Conservation (phyloP, 1,140 invertebrate genomes). For the Tetraneura akinire region DNA sequence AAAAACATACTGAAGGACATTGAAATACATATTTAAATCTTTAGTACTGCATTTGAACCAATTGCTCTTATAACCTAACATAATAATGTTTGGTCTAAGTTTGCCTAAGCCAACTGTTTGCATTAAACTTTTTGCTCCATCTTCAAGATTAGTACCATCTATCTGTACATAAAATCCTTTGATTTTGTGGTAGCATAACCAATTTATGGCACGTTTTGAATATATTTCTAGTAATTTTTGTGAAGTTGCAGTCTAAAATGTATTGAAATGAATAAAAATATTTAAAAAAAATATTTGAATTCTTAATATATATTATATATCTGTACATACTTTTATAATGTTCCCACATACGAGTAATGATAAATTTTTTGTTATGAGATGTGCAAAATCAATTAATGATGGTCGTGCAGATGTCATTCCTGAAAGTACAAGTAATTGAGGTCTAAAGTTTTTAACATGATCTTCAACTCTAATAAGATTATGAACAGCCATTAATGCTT, state of each 20-base stretch:
- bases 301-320: not conserved
- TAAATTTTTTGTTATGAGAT: slow-evolving; percentile 90
- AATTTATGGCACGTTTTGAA: slow-evolving; percentile 39
- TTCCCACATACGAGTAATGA: slow-evolving; percentile 90
- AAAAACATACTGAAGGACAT: slow-evolving; percentile 83
- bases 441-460: slow-evolving; percentile 96
- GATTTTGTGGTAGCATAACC: slow-evolving; percentile 67
- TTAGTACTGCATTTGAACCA: slow-evolving; percentile 77
- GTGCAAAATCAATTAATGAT: slow-evolving; percentile 85
- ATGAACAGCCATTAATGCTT: slow-evolving; percentile 80
- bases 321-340: slow-evolving; percentile 70
- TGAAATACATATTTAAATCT: slow-evolving; percentile 85
- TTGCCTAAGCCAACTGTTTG: slow-evolving; percentile 88
- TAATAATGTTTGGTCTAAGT: slow-evolving; percentile 87
- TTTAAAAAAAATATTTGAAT: too few species aligned
- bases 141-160: slow-evolving; percentile 77
- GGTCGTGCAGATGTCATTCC: slow-evolving; percentile 81
- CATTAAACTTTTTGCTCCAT: slow-evolving; percentile 73
- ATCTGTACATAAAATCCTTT: slow-evolving; percentile 88
- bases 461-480: slow-evolving; percentile 84
- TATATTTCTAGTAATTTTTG: slow-evolving; percentile 40
- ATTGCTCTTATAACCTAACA: slow-evolving; percentile 92
- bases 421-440: slow-evolving; percentile 82
- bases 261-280: too few species aligned
- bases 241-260: slow-evolving; percentile 10